Evolutionary conservation across 2,113 vertebrate genomes (phyloP).

Genomic region (Bubalus kerabau): DNA sequence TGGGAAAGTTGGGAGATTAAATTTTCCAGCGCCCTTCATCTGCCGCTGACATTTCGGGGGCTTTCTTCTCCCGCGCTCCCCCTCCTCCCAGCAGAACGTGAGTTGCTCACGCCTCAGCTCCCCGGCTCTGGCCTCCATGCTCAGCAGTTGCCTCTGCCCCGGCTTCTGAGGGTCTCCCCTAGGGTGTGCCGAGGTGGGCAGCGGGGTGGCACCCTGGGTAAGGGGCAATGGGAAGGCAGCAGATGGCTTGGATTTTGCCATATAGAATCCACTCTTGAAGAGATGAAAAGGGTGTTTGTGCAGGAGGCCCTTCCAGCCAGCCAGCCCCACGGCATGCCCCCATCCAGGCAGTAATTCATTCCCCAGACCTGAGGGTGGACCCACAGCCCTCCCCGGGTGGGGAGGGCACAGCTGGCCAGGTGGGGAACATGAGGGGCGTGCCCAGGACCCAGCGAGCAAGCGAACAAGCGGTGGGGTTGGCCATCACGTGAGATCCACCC

Average conservation of each 20-base stretch:
- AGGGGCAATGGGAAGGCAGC: not conserved
- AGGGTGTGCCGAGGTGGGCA: not conserved
- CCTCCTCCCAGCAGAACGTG: not conserved
- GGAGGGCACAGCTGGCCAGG: not conserved
- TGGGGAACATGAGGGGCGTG: not conserved
- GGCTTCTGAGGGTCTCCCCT: not conserved
- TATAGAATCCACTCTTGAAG: not conserved
- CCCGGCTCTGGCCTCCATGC: not conserved
- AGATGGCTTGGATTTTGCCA: not conserved
- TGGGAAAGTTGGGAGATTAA: conserved; percentile 85
- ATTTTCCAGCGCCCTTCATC: conserved; percentile 84
- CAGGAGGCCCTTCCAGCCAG: not conserved
- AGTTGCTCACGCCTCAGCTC: not conserved
- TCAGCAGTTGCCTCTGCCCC: not conserved
- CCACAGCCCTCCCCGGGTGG: not conserved
- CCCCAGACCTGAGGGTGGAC: not conserved
- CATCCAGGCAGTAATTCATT: not conserved
- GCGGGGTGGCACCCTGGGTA: not conserved
- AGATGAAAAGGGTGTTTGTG: not conserved
- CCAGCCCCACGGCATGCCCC: not conserved
- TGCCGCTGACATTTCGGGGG: conserved; percentile 84
- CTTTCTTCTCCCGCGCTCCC: conserved; percentile 53
- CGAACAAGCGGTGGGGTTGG: not conserved
- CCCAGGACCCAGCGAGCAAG: not conserved
- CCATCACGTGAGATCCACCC: not conserved